Conservation (phyloP, 2,797 vertebrate species). For the Alcedo quadribrachys region DNA sequence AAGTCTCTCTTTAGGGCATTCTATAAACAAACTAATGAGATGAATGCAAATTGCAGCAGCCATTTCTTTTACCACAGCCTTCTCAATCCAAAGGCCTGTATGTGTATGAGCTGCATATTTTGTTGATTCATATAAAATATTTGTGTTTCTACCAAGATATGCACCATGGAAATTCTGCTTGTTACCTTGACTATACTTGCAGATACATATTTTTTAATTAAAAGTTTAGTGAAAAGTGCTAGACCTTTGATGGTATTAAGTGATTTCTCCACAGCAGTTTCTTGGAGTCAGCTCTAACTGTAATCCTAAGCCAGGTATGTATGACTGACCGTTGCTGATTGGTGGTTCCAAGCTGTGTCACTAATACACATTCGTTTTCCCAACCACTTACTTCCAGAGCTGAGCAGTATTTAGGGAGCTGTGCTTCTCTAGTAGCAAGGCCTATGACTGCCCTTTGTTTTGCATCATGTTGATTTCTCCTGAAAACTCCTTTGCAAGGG, state of each 20-base stretch:
- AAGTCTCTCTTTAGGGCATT: conserved; percentile 44
- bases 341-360: not conserved
- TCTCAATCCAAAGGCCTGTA: not conserved
- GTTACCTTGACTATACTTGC: not conserved
- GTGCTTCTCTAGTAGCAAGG: not conserved
- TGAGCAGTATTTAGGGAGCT: not conserved
- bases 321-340: not conserved
- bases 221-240: not conserved
- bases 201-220: not conserved
- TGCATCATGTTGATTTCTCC: rapidly evolving
- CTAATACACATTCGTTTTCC: not conserved
- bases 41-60: conserved; percentile 31
- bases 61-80: not conserved
- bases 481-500: not conserved
- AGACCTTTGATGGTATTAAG: not conserved
- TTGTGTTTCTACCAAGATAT: not conserved
- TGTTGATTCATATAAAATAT: not conserved
- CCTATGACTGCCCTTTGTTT: not conserved
- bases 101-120: not conserved
- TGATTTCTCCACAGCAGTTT: not conserved
- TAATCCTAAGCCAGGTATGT: not conserved
- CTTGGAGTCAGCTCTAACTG: not conserved
- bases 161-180: not conserved
- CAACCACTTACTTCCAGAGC: not conserved
- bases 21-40: conserved; percentile 43